Base-by-base conservation (phyloP, 2,888 invertebrate genomes). In the Antheraea yamamai region DNA sequence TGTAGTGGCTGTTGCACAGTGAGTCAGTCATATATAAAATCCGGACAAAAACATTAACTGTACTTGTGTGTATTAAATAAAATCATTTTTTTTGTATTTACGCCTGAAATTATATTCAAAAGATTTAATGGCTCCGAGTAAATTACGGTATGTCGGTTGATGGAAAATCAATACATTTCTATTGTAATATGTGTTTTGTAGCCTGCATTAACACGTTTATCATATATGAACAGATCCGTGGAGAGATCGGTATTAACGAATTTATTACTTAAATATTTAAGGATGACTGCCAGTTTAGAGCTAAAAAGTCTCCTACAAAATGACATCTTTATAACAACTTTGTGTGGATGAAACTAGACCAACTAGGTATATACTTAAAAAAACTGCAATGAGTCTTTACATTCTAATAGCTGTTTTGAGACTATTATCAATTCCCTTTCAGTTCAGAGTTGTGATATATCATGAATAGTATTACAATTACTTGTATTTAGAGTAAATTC, bases 151-250 rank as follows among this genome's bases (percentile, higher is more conserved):
- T 92, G 90, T 94, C 92, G 91, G 91, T 93, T 91, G 89, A 88
- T 93, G 91, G 91, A 88, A 95, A 95, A 92, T 90, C 87, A 94
- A 94, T 94, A 92, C 88, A 87, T 91, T 90, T 88, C 94, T 95
- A 95, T 94, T 95, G 94, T 94, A 94, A 94, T 92, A 89, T 94
- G 93, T 94, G 94, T 92, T 84, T 86, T 89, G 88, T 92, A 93
- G 94, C 94, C 94, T 94, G 94, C 92, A 80, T 85, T 92, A 91
- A 93, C 88, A 87, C 84, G 88, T 88, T 88, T 92, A 92, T 86
- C 88, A 89, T 86, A 88, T 91, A 92, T 87, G 91, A 91, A 93
- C 89, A 90, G 92, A 91, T 90, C 92, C 93, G 94, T 92, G 87
- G 87, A 92, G 91, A 93, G 90, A 92, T 92, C 88, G 92, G 91